phyloP scores from a whole-genome alignment of 2,797 vertebrate genomes.

The Clarias platycephalus region DNA sequence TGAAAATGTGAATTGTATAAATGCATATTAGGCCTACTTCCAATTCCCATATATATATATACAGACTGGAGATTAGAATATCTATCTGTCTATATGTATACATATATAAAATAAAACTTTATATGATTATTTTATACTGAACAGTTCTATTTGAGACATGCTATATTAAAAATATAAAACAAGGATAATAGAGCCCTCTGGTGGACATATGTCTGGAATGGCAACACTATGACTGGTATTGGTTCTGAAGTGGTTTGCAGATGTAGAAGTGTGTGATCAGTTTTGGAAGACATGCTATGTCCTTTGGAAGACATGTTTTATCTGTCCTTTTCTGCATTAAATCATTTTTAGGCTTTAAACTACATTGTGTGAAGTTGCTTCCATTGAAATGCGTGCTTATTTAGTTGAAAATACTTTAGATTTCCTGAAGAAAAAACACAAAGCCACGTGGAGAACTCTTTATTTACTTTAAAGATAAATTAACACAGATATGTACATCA shows the following conservation, averaged over 20 bases:
- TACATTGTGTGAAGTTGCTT: background rate
- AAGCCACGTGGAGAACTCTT: slow-evolving; percentile 60
- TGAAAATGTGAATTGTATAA: background rate
- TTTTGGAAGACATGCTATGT: background rate
- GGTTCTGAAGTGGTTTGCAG: background rate
- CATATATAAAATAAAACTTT: background rate
- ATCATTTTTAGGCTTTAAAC: background rate
- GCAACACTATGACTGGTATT: background rate
- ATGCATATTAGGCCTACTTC: background rate
- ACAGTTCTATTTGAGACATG: background rate
- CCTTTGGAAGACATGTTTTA: background rate
- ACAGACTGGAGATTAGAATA: background rate
- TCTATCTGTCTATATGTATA: background rate
- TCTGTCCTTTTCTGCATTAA: background rate
- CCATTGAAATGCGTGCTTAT: background rate
- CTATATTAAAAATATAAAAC: background rate
- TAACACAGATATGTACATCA: slow-evolving; percentile 66
- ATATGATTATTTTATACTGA: background rate
- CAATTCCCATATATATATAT: background rate
- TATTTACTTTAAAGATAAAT: slow-evolving; percentile 68
- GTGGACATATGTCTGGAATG: background rate
- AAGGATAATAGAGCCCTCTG: background rate
- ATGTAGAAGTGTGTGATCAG: background rate
- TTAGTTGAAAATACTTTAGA: background rate
- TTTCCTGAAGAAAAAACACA: slow-evolving; percentile 9